These are phyloP conservation scores for Caerostris extrusa DNA, from an alignment of 1,140 invertebrate genomes.

Conservation along the genomic window DNA sequence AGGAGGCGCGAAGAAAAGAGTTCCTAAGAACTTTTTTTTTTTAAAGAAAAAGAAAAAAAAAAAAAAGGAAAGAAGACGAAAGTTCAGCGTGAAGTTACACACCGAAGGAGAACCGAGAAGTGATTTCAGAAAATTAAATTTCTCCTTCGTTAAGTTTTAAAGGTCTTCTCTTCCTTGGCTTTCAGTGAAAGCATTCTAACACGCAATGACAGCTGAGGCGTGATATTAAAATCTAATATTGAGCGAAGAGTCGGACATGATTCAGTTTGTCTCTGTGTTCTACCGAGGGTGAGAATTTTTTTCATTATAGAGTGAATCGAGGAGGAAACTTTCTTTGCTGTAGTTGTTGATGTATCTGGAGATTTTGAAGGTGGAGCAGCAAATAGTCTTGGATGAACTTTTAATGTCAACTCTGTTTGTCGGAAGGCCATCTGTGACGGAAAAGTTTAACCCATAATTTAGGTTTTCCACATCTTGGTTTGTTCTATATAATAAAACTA, in stretches of 20 bases:
- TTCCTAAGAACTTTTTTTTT: background rate
- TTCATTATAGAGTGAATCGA: no score
- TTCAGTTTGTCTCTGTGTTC: no score
- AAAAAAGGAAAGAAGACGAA: background rate
- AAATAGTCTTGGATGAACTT: no score
- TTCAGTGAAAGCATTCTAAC: background rate
- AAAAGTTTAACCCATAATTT: no score
- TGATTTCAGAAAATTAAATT: constrained; percentile 57
- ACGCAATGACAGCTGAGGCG: background rate
- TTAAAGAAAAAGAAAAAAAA: background rate
- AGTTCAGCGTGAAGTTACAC: constrained; percentile 1
- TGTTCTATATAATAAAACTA: no score
- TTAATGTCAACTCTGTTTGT: no score
- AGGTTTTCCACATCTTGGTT: no score
- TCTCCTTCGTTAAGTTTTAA: constrained; percentile 35
- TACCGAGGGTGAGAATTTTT: no score
- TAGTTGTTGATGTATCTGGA: background rate
- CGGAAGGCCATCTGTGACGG: no score
- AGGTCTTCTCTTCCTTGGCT: background rate
- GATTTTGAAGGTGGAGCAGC: background rate
- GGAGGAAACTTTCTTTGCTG: background rate
- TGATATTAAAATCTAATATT: constrained; percentile 25
- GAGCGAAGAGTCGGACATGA: background rate
- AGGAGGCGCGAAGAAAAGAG: background rate
- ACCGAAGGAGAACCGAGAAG: background rate